A percentile compares a stretch with the other conserved stretches of the same genome.
phyloP scores from a whole-genome alignment of 2,113 vertebrate species.

The Scomber japonicus region DNA sequence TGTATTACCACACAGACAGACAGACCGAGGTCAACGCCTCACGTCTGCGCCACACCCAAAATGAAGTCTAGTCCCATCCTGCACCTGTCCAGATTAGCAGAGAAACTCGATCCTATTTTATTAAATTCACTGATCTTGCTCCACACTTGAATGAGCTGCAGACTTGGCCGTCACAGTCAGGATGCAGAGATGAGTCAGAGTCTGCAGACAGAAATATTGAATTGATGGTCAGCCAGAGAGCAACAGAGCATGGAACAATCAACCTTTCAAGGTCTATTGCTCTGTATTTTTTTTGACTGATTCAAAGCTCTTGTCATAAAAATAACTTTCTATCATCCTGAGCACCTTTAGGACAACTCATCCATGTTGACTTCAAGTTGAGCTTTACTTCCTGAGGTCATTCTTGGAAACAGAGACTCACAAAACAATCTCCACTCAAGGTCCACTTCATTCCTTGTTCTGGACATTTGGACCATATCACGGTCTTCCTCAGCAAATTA shows the following conservation, averaged over 20 bases:
- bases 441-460: too few relatives aligned
- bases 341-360: too few relatives aligned
- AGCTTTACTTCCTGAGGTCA: too few relatives aligned
- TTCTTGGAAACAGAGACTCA: too few relatives aligned
- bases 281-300: too few relatives aligned
- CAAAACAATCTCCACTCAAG: too few relatives aligned
- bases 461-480: too few relatives aligned
- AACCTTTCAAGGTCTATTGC: too few relatives aligned
- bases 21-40: constrained; percentile 37
- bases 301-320: too few relatives aligned
- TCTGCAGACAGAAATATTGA: constrained; percentile 14
- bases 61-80: background rate
- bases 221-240: constrained; percentile 18
- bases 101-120: constrained; percentile 43
- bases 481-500: too few relatives aligned
- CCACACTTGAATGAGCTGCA: constrained; percentile 24
- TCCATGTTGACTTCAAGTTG: too few relatives aligned
- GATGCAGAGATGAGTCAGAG: constrained; percentile 62
- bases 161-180: constrained; percentile 13
- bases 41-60: constrained; percentile 2
- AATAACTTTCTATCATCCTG: too few relatives aligned
- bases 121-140: constrained; percentile 16
- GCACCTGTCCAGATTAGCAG: constrained; percentile 20
- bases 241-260: background rate
- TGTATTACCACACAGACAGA: constrained; percentile 9